Conservation (phyloP, 2,888 invertebrate species). For the Nematopogon swammerdamellus region DNA sequence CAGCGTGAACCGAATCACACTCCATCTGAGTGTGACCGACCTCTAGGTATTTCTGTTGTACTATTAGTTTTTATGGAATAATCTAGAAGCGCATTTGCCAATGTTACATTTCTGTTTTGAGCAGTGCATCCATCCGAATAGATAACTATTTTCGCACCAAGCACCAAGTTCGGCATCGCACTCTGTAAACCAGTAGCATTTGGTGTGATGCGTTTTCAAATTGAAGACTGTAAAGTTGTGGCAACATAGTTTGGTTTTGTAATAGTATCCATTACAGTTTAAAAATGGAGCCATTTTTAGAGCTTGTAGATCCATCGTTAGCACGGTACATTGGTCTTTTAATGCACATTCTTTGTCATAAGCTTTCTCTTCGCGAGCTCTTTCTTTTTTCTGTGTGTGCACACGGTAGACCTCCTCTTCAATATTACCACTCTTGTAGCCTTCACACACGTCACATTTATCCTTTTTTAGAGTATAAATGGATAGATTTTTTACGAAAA, state of each 20-base stretch:
- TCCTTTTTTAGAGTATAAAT: slow-evolving; percentile 15
- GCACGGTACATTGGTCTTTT: slow-evolving; percentile 9
- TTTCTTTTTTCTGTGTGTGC: slow-evolving; percentile 9
- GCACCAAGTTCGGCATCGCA: slow-evolving; percentile 8
- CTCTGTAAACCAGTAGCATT: slow-evolving; percentile 13
- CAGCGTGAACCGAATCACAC: slow-evolving; percentile 20
- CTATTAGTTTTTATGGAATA: slow-evolving; percentile 10
- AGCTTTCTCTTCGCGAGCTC: slow-evolving; percentile 14
- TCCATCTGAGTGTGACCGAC: slow-evolving; percentile 25
- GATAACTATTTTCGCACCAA: slow-evolving; percentile 3
- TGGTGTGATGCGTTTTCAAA: slow-evolving; percentile 5
- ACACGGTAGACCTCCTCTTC: slow-evolving; percentile 6
- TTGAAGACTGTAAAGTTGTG: slow-evolving; percentile 13
- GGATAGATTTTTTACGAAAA: slow-evolving; percentile 15
- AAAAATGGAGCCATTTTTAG: slow-evolving; percentile 14
- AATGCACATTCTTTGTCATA: slow-evolving; percentile 9
- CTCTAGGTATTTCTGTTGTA: slow-evolving; percentile 18
- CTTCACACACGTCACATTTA: slow-evolving; percentile 14
- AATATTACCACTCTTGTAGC: slow-evolving; percentile 11
- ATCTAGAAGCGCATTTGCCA: slow-evolving; percentile 11
- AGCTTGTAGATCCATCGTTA: slow-evolving; percentile 15
- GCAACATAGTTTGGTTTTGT: slow-evolving; percentile 12
- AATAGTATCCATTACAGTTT: slow-evolving; percentile 11
- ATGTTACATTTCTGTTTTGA: slow-evolving; percentile 12
- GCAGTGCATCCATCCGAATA: slow-evolving; percentile 14